phyloP scores from a whole-genome alignment of 2,113 vertebrate species.

The Colistium nudipinnis region DNA sequence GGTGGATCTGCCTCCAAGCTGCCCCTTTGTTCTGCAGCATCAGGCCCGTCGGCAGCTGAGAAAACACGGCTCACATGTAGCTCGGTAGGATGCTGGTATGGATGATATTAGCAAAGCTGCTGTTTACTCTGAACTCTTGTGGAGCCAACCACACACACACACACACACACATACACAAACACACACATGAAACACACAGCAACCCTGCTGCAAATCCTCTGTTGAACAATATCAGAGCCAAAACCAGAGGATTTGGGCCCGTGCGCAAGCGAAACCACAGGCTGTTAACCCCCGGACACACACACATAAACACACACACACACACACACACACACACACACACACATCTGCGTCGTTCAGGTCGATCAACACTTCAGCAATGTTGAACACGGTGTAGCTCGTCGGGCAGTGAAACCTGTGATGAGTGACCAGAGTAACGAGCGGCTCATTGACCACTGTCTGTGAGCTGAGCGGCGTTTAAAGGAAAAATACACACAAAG shows the following conservation, averaged over 20 bases:
- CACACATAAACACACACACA: conserved; percentile 22
- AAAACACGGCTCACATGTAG: conserved; percentile 68
- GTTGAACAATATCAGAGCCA: conserved; percentile 64
- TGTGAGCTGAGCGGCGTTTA: conserved; percentile 1
- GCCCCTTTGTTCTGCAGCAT: conserved; percentile 52
- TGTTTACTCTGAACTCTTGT: conserved; percentile 66
- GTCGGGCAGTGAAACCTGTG: conserved; percentile 23
- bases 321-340: conserved; percentile 33
- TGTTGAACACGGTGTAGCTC: conserved; percentile 31
- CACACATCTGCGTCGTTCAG: conserved; percentile 26
- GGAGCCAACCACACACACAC: conserved; percentile 50
- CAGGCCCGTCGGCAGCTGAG: conserved; percentile 67
- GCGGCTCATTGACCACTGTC: conserved; percentile 5
- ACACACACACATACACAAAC: conserved; percentile 43
- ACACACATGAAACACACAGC: conserved; percentile 35
- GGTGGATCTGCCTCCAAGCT: conserved; percentile 21
- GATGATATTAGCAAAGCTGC: conserved; percentile 70
- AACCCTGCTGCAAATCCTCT: conserved; percentile 50
- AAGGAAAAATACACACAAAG: background rate
- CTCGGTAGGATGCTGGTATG: conserved; percentile 54
- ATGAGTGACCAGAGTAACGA: conserved; percentile 23
- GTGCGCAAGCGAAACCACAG: conserved; percentile 52
- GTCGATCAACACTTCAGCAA: conserved; percentile 39
- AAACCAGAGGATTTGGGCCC: conserved; percentile 64
- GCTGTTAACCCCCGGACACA: conserved; percentile 58